Conservation (phyloP, 2,797 vertebrate species). For the Chaenodraco wilsoni region DNA sequence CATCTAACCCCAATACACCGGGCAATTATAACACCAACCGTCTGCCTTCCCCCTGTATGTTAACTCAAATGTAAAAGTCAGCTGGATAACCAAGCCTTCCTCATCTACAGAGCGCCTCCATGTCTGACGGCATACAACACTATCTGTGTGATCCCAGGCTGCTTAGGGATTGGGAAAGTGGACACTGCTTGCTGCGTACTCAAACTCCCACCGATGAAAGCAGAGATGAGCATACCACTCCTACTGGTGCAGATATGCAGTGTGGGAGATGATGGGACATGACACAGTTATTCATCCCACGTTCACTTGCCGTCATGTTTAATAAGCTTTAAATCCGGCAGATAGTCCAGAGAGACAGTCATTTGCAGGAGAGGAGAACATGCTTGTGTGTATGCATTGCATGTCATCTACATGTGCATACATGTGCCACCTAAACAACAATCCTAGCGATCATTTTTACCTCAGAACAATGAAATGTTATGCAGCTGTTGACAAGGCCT, state of each 20-base stretch:
- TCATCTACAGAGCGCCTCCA: slow-evolving; percentile 9
- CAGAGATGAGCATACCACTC: not conserved
- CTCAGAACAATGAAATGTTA: too few species aligned
- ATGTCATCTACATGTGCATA: not conserved
- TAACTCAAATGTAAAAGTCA: slow-evolving; percentile 56
- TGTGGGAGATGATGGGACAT: slow-evolving; percentile 9
- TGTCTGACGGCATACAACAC: slow-evolving; percentile 40
- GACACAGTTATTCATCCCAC: too few species aligned
- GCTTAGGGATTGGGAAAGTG: slow-evolving; percentile 22
- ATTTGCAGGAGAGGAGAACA: not conserved
- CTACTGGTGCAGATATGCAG: slow-evolving; percentile 20
- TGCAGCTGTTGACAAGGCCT: too few species aligned
- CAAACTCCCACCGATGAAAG: slow-evolving; percentile 50
- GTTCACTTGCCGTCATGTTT: too few species aligned
- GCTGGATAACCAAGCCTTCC: not conserved
- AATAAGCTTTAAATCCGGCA: too few species aligned
- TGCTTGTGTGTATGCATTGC: not conserved
- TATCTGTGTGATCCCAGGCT: slow-evolving; percentile 42
- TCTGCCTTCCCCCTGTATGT: slow-evolving; percentile 21
- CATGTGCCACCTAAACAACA: too few species aligned
- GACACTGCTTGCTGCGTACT: slow-evolving; percentile 7
- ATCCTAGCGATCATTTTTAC: too few species aligned
- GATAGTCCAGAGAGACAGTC: too few species aligned
- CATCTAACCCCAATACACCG: slow-evolving; percentile 15
- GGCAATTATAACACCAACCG: slow-evolving; percentile 13